Conservation (phyloP, 2,888 invertebrate species). For the Drosophila kambysellisi region DNA sequence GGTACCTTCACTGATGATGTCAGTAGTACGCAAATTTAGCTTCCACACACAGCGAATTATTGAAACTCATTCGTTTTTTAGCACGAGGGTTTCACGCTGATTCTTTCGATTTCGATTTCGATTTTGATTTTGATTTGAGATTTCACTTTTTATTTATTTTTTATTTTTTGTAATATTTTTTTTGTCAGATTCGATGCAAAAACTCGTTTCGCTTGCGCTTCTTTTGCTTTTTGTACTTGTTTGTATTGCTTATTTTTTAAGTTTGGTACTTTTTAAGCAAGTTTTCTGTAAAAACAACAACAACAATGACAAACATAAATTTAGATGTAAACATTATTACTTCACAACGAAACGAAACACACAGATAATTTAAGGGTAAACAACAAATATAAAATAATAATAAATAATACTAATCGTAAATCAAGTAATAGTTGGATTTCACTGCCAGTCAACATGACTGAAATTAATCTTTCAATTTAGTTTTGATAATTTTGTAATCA, state of each 20-base stretch:
- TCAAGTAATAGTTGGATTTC: slow-evolving; percentile 26
- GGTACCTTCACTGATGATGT: slow-evolving; percentile 72
- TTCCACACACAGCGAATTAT: slow-evolving; percentile 45
- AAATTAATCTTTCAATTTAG: neutral
- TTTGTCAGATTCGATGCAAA: slow-evolving; percentile 37
- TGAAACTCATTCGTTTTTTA: slow-evolving; percentile 40
- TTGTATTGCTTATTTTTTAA: slow-evolving; percentile 40
- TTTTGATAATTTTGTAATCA: neutral
- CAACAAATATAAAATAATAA: neutral
- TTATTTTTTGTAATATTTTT: neutral
- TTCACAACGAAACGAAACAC: slow-evolving; percentile 25
- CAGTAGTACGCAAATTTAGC: slow-evolving; percentile 52
- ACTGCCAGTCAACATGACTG: neutral
- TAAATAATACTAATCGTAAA: slow-evolving; percentile 8
- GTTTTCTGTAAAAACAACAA: slow-evolving; percentile 83
- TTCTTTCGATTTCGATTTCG: slow-evolving; percentile 21
- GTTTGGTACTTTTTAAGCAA: slow-evolving; percentile 77
- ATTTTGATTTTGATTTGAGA: slow-evolving; percentile 18
- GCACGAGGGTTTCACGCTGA: slow-evolving; percentile 39
- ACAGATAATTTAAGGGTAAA: slow-evolving; percentile 29
- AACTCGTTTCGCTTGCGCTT: slow-evolving; percentile 49
- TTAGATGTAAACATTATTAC: slow-evolving; percentile 48
- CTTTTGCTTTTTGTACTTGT: slow-evolving; percentile 19
- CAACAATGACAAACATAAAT: slow-evolving; percentile 73
- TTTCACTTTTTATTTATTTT: slow-evolving; percentile 44